Evolutionary conservation across 2,113 vertebrate species (phyloP).

Genomic region (Sinocyclocheilus rhinocerous): DNA sequence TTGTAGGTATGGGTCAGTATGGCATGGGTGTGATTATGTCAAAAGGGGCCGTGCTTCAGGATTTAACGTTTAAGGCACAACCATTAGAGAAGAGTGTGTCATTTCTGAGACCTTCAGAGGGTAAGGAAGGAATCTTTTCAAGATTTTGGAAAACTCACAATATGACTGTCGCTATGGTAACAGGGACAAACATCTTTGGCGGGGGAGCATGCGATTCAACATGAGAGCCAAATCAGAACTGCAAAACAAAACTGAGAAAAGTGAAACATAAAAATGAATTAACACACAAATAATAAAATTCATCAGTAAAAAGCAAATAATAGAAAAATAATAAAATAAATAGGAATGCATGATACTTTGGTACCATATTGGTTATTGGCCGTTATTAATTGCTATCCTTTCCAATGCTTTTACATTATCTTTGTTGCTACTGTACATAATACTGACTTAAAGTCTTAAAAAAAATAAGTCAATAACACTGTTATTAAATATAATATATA

Average conservation of each 20-base stretch:
- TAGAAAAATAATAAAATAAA: neutral
- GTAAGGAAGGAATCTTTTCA: neutral
- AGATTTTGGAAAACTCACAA: constrained; percentile 53
- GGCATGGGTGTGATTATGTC: neutral
- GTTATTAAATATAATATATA: too few relatives aligned
- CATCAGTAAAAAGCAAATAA: neutral
- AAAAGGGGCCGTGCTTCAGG: neutral
- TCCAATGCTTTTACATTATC: neutral
- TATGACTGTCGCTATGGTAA: constrained; percentile 56
- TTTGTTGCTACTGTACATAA: neutral
- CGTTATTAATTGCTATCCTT: neutral
- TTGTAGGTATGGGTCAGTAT: neutral
- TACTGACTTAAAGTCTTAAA: neutral
- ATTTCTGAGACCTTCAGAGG: neutral
- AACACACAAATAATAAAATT: constrained; percentile 32
- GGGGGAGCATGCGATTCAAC: constrained; percentile 61
- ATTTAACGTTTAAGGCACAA: neutral
- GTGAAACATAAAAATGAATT: constrained; percentile 39
- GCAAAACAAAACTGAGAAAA: constrained; percentile 56
- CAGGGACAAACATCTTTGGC: constrained; percentile 57
- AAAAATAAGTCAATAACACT: too few relatives aligned
- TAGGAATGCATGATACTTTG: constrained; percentile 8
- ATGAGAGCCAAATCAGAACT: constrained; percentile 60
- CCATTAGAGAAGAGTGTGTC: neutral
- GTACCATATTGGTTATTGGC: neutral